Evolutionary conservation across 2,113 vertebrate species (phyloP), one percentile per base, ranked within the genome.

Genomic region (Cricetomys ansorgei): DNA sequence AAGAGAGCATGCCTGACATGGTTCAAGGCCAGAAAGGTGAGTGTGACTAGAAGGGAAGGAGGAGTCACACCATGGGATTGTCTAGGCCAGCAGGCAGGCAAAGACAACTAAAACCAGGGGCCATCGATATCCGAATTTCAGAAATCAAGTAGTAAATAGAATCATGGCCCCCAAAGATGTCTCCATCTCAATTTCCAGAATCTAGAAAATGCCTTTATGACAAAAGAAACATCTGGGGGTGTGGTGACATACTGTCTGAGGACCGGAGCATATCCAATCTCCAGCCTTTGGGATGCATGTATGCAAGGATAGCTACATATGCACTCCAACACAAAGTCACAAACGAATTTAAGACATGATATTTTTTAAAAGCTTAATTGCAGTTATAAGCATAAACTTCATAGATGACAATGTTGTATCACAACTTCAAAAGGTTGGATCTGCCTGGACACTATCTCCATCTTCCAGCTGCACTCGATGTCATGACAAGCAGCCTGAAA

Each of bases 71-170:
- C 13, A 29, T 13, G 0, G 10, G 50, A 27, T 1, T 3, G 11
- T 27, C 23, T 6, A 21, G 16, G 3, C 0, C 15, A 7, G 1
- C 5, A 27, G 25, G 29, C 40, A 65, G 4, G 59, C 2, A 3
- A 85, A 45, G 40, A 23, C 37, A 89, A 75, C 10, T 67, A 34
- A 67, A 94, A 92, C 15, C 65, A 84, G 17, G 75, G 57, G 13
- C 37, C 40, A 64, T 23, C 16, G 21, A 81, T n/a, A 85, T 40
- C 55, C 75, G n/a, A 40, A 80, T 59, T 81, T 76, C 50, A 76
- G 45, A 64, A 70, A 50, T 84, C 73, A 72, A 43, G 7, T 34
- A 57, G 29, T 69, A 67, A 67, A 31, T 16, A 76, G 29, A 89
- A 80, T 25, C 87, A 59, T 40, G 10, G 5, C 23, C 37, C n/a